These are phyloP conservation scores for Epirrita christyi DNA, from an alignment of 2,888 invertebrate species.

Conservation along the genomic window DNA sequence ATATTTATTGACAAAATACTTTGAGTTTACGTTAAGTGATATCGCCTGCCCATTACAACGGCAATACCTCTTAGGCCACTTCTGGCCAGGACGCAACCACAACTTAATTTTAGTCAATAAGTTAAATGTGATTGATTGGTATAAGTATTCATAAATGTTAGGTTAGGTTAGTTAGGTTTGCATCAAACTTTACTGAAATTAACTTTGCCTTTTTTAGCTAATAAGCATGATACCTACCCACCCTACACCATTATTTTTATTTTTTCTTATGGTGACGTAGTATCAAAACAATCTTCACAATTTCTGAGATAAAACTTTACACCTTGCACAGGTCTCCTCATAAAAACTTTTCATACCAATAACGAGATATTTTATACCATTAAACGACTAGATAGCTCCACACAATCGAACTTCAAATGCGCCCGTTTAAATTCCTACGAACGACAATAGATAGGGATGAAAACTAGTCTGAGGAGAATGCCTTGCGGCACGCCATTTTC, in stretches of 20 bases:
- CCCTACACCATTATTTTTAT: too few relatives aligned
- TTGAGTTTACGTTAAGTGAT: neutral
- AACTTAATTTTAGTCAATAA: too few relatives aligned
- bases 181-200: too few relatives aligned
- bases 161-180: too few relatives aligned
- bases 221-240: too few relatives aligned
- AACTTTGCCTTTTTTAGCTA: too few relatives aligned
- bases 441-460: conserved; percentile 17
- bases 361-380: neutral
- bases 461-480: conserved; percentile 10
- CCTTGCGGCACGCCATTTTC: conserved; percentile 20
- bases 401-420: conserved; percentile 26
- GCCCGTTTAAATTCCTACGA: conserved; percentile 10
- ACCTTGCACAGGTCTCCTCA: neutral
- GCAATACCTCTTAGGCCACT: too few relatives aligned
- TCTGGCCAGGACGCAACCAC: too few relatives aligned
- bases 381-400: conserved; percentile 4
- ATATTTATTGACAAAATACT: conserved; percentile 1
- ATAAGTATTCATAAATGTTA: too few relatives aligned
- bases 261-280: too few relatives aligned
- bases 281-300: neutral
- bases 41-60: too few relatives aligned
- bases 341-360: conserved; percentile 1
- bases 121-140: too few relatives aligned
- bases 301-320: conserved; percentile 3